A percentile compares a stretch with the other conserved stretches of the same genome.
Conservation (phyloP, 1,140 invertebrate genomes). For the Antheraea mylitta region DNA sequence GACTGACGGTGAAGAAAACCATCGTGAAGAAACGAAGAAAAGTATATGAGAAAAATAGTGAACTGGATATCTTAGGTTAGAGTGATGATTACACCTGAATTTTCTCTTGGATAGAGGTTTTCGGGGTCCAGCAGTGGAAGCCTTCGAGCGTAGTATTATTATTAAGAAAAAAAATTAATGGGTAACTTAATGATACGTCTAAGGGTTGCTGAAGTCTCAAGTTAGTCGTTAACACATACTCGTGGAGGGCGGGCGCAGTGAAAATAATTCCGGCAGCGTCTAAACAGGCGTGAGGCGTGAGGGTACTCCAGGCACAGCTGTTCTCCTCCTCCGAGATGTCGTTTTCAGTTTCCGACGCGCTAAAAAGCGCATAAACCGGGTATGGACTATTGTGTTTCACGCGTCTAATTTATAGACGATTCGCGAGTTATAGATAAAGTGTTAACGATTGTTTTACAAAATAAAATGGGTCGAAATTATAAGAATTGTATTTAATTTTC, state of each 20-base stretch:
- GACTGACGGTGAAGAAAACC: too few relatives aligned
- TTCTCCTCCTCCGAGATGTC: slow-evolving; percentile 34
- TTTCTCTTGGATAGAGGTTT: too few relatives aligned
- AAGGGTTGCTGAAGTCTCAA: neutral
- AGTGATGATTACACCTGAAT: too few relatives aligned
- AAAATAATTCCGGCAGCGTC: slow-evolving; percentile 6
- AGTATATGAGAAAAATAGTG: too few relatives aligned
- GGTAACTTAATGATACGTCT: neutral
- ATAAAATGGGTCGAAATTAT: too few relatives aligned
- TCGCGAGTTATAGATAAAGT: neutral
- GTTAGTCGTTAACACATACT: slow-evolving; percentile 1
- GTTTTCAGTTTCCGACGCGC: slow-evolving; percentile 50
- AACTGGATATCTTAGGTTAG: too few relatives aligned
- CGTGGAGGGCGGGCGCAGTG: neutral
- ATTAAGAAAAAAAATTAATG: neutral
- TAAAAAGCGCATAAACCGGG: slow-evolving; percentile 58
- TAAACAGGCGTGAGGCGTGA: slow-evolving; percentile 25
- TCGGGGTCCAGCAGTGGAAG: too few relatives aligned
- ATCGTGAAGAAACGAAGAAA: too few relatives aligned
- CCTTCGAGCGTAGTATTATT: too few relatives aligned
- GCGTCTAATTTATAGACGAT: slow-evolving; percentile 17
- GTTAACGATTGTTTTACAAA: neutral
- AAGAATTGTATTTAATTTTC: neutral
- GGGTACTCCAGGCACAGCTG: slow-evolving; percentile 45
- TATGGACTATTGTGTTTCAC: slow-evolving; percentile 39